Conservation (phyloP, 2,888 invertebrate species). For the Acanthopleura granulata region DNA sequence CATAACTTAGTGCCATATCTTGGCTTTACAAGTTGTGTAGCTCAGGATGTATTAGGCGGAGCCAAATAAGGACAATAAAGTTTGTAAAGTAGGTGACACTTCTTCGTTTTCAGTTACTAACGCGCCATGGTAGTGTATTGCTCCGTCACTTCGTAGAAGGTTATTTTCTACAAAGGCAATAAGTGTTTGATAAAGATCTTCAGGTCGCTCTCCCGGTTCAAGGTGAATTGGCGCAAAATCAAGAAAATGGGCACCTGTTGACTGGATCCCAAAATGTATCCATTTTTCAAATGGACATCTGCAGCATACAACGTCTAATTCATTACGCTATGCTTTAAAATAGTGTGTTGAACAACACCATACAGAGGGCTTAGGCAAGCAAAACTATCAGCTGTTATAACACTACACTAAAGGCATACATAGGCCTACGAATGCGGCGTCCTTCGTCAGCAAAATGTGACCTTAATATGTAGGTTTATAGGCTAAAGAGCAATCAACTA, state of each 20-base stretch:
- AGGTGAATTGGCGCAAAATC: conserved; percentile 30
- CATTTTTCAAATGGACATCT: too few relatives aligned
- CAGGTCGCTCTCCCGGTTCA: conserved; percentile 33
- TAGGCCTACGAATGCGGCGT: too few relatives aligned
- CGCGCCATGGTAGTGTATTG: conserved; percentile 35
- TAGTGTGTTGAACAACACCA: too few relatives aligned
- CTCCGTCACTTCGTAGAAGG: too few relatives aligned
- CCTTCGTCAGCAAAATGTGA: too few relatives aligned
- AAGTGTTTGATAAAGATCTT: conserved; percentile 35
- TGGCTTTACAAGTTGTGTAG: conserved; percentile 24
- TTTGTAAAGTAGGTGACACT: conserved; percentile 28
- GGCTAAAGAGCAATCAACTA: too few relatives aligned
- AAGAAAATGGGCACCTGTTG: conserved; percentile 32
- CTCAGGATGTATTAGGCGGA: conserved; percentile 22
- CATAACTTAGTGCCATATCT: neutral
- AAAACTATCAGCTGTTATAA: too few relatives aligned
- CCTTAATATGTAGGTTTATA: too few relatives aligned
- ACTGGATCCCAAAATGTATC: conserved; percentile 35
- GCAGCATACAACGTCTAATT: too few relatives aligned
- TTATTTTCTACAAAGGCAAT: conserved; percentile 36
- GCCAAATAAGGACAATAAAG: conserved; percentile 25
- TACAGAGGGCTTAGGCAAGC: too few relatives aligned
- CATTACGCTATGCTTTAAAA: too few relatives aligned
- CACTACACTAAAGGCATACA: too few relatives aligned
- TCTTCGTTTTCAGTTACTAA: conserved; percentile 24